These are phyloP conservation scores for Hydraecia micacea DNA, from an alignment of 2,888 invertebrate species.

Conservation along the genomic window DNA sequence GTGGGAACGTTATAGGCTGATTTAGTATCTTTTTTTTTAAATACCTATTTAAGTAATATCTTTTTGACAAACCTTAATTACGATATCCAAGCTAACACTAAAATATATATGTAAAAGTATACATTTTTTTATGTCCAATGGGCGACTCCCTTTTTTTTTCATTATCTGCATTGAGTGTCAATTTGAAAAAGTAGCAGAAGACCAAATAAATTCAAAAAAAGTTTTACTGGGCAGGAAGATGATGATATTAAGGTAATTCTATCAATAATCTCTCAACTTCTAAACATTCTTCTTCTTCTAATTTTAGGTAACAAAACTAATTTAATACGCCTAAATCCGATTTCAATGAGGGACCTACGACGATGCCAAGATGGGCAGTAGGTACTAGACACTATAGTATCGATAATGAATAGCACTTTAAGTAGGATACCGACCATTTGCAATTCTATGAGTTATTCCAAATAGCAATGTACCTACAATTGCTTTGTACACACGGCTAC, in stretches of 20 bases:
- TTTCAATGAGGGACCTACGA: slow-evolving; percentile 2
- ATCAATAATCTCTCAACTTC: too few species aligned
- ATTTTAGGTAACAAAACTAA: not conserved
- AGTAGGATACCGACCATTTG: not conserved
- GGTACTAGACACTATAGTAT: not conserved
- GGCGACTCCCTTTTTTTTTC: too few species aligned
- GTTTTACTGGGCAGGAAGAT: accelerated
- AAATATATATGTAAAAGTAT: too few species aligned
- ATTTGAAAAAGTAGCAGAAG: not conserved
- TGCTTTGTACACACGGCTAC: too few species aligned
- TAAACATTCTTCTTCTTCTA: too few species aligned
- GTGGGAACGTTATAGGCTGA: too few species aligned
- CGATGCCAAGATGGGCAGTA: not conserved
- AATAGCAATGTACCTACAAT: not conserved
- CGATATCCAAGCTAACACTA: too few species aligned
- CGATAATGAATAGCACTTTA: not conserved
- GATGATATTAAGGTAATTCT: not conserved
- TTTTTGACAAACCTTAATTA: too few species aligned
- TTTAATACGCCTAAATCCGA: not conserved
- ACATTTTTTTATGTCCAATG: too few species aligned
- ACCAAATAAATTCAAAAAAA: slow-evolving; percentile 3
- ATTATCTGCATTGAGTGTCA: too few species aligned
- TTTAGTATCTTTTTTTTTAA: too few species aligned
- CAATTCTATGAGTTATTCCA: slow-evolving; percentile 7
- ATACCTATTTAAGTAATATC: too few species aligned